phyloP scores from a whole-genome alignment of 1,140 invertebrate species.

The Campoletis sonorensis region DNA sequence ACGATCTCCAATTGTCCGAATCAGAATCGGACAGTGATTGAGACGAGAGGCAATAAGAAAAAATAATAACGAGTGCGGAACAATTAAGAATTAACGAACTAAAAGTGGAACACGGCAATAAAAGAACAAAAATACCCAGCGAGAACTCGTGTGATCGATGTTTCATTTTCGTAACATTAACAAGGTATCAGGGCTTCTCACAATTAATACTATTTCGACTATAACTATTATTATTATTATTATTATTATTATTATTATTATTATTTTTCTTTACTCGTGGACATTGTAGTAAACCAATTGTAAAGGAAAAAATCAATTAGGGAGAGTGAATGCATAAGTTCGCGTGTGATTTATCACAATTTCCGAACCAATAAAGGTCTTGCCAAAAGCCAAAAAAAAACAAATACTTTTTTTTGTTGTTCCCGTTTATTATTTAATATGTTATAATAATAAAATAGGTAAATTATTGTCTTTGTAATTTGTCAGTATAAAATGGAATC shows the following conservation, averaged over 20 bases:
- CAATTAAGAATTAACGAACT: neutral
- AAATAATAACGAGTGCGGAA: neutral
- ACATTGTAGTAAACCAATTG: slow-evolving; percentile 11
- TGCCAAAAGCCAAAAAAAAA: slow-evolving; percentile 42
- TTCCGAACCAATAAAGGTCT: slow-evolving; percentile 26
- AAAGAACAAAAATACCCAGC: neutral
- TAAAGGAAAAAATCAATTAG: slow-evolving; percentile 1
- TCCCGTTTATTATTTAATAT: neutral
- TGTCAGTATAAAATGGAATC: too few relatives aligned
- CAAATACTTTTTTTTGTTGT: slow-evolving; percentile 51
- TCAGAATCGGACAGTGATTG: slow-evolving; percentile 81
- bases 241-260: neutral
- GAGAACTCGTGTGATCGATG: neutral
- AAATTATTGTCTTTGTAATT: neutral
- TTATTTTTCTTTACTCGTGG: slow-evolving; percentile 7
- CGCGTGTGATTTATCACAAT: neutral
- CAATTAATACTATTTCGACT: neutral
- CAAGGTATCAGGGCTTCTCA: slow-evolving; percentile 15
- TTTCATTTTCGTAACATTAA: slow-evolving; percentile 19
- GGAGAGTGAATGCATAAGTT: neutral
- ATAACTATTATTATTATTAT: slow-evolving; percentile 5
- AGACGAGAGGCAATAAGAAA: slow-evolving; percentile 27
- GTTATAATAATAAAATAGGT: neutral
- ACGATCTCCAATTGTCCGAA: slow-evolving; percentile 88
- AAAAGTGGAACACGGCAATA: neutral